These are phyloP conservation scores for Nymphalis urticae DNA, from an alignment of 2,888 invertebrate genomes.

Conservation along the genomic window DNA sequence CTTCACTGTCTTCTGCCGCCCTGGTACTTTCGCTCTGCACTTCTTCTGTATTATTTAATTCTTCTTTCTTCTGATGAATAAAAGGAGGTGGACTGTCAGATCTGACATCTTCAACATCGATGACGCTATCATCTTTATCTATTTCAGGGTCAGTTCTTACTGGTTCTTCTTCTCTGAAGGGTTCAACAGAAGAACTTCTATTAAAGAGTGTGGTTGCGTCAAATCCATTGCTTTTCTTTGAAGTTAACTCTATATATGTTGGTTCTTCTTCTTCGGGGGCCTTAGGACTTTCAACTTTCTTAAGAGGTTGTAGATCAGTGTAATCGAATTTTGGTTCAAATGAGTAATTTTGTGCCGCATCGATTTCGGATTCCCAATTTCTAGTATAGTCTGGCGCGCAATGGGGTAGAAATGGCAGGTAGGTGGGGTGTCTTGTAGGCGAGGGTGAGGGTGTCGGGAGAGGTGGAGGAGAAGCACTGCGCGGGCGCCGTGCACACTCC, in stretches of 20 bases:
- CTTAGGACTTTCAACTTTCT: conserved; percentile 73
- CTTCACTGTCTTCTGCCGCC: conserved; percentile 55
- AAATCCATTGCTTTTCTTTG: conserved; percentile 65
- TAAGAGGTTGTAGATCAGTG: conserved; percentile 69
- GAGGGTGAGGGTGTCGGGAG: conserved; percentile 77
- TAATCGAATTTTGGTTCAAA: conserved; percentile 73
- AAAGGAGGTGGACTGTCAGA: conserved; percentile 58
- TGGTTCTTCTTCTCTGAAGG: conserved; percentile 70
- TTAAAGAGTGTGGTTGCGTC: conserved; percentile 54
- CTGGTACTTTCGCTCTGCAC: conserved; percentile 56
- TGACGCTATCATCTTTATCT: conserved; percentile 75
- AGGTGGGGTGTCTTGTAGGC: conserved; percentile 71
- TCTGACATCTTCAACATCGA: conserved; percentile 77
- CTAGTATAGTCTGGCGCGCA: conserved; percentile 73
- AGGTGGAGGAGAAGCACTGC: conserved; percentile 83
- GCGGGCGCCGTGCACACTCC: conserved; percentile 92
- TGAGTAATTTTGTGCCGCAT: conserved; percentile 70
- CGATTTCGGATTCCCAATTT: conserved; percentile 80
- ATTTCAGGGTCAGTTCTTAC: conserved; percentile 74
- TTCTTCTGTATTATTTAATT: conserved; percentile 45
- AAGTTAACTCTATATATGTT: conserved; percentile 73
- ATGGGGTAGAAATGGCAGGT: conserved; percentile 72
- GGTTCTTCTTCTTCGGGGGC: conserved; percentile 66
- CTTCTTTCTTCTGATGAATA: conserved; percentile 47
- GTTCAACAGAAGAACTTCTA: conserved; percentile 61